Base-by-base conservation (phyloP, 2,797 vertebrate species). In the Argya squamiceps region DNA sequence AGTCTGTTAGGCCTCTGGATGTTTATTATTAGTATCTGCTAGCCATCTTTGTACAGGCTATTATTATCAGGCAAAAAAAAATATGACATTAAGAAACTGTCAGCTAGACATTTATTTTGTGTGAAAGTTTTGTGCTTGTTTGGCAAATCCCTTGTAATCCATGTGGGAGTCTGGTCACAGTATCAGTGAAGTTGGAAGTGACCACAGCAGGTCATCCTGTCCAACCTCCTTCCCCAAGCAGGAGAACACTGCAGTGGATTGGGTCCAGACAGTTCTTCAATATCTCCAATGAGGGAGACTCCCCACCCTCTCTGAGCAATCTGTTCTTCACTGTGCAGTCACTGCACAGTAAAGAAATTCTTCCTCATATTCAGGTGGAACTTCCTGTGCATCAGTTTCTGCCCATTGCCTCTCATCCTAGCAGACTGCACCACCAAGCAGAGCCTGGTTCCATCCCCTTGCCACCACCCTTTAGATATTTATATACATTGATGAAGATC, bases 321-420 rank as follows among this genome's bases (percentile, higher is more conserved):
- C 52, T 3, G 1, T 27, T 71, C 22, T n/a, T n/a, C 46, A 53
- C 12, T 1, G 1, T 17, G 20, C 19, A 34, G 18, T 27, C 30
- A 44, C 13, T 9, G 10, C 20, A 46, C 23, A 43, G 32, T 11
- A 44, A 46, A 58, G 43, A 30, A 64, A 55, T 23, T 78, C 50
- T 52, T 64, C 26, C 37, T 64, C 1, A 0, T 36, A 23, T 12
- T 59, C 44, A 34, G 15, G 15, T 9, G 19, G 11, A 77, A 46
- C 7, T 12, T 89, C 27, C 15, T 17, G 15, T 7, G 44, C 10
- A 46, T 24, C 59, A 53, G 34, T 29, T 71, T 71, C 39, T 36
- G 18, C 6, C 44, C 26, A 16, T 1, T 34, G 59, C 30, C 34
- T 59, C 18, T 29, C 29, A 18, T 41, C 30, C 39, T 36, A 24